Evolutionary conservation across 2,113 vertebrate species (phyloP), one percentile per base, ranked within the genome.

Genomic region (Neolamprologus toae): DNA sequence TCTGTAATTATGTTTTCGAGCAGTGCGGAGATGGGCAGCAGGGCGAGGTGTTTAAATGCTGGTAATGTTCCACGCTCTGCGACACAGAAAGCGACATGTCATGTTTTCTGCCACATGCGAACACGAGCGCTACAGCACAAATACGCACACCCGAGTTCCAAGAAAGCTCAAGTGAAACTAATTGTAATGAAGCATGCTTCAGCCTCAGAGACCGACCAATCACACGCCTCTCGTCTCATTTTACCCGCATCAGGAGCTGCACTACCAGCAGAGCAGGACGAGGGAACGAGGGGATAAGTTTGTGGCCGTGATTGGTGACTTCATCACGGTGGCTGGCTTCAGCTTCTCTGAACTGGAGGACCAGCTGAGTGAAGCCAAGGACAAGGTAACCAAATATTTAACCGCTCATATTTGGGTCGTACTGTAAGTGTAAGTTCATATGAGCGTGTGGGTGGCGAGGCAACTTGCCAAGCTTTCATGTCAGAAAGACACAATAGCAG

Each of bases 321-420:
- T 99, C 96, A 99, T 99, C 96, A 99, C 99, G 0, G 98, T 99
- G 88, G 98, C 98, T 40, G 98, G 98, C 91, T 99, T 99, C 96
- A 98, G 98, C 94, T 99, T 99, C 97, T 99, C 98, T 0, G 99
- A 99, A 89, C 96, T 99, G 83, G 99, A 99, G 89, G 98, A 99
- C 83, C 98, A 98, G 90, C 96, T 99, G 61, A 97, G 93, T 0
- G 98, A 99, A 61, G 97, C 98, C 93, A 98, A 96, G 94, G 97
- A 98, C 90, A 98, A 98, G 98, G 98, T 99, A 91, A 68, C n/a
- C 16, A 53, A 81, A 49, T 6, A 37, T 59, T 23, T 10, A 21
- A 57, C 71, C 2, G 26, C 45, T 78, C 71, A 47, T 78, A 49
- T 47, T 28, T 49, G 26, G 71, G 14, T 49, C 10, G 26, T 78